These are phyloP conservation scores for Mustelus asterias DNA, from an alignment of 2,113 vertebrate species.

Conservation along the genomic window DNA sequence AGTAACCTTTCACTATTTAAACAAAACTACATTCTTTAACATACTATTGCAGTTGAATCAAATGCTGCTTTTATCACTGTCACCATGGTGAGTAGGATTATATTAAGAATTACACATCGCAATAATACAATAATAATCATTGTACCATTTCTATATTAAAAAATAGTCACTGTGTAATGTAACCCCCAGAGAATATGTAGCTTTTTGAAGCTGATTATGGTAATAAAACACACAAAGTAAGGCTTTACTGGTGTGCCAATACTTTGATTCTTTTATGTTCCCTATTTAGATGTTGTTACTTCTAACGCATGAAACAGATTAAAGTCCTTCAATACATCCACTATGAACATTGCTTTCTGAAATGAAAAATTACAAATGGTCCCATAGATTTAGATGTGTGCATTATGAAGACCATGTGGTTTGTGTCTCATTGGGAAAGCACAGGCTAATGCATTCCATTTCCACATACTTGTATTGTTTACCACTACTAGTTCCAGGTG, in stretches of 20 bases:
- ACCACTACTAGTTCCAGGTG: not conserved
- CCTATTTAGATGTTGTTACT: not conserved
- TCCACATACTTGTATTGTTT: conserved; percentile 24
- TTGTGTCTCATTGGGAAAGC: conserved; percentile 13
- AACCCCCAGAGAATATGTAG: not conserved
- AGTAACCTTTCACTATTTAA: conserved; percentile 4
- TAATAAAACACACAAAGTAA: conserved; percentile 18
- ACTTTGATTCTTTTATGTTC: conserved; percentile 21
- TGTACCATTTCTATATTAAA: not conserved
- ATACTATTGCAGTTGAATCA: not conserved
- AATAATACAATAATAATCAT: not conserved
- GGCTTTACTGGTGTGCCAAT: not conserved
- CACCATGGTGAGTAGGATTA: not conserved
- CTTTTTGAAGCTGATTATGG: not conserved
- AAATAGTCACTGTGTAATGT: not conserved
- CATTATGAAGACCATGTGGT: conserved; percentile 6
- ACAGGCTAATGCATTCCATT: conserved; percentile 16
- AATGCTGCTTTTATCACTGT: not conserved
- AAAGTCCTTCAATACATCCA: not conserved
- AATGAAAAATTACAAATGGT: conserved; percentile 6
- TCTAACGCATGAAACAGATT: not conserved
- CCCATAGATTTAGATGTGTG: not conserved
- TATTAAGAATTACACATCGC: not conserved
- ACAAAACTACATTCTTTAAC: not conserved
- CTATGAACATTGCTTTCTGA: not conserved